Evolutionary conservation across 2,113 vertebrate species (phyloP).

Genomic region (Cebus imitator): DNA sequence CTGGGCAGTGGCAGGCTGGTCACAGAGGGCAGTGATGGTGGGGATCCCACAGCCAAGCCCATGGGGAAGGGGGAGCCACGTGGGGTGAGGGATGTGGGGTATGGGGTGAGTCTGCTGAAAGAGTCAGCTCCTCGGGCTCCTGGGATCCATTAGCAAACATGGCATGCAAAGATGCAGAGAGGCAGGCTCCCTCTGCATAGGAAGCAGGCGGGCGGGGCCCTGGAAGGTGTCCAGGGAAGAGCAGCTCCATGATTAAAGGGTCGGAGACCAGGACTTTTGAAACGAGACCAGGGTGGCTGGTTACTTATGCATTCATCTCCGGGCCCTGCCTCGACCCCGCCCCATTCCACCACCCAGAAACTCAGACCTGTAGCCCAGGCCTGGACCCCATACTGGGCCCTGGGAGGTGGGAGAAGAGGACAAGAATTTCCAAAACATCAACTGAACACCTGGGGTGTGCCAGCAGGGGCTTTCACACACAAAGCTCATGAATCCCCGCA

Average conservation of each 20-base stretch:
- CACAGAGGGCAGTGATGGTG: accelerated
- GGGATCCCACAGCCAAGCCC: neutral
- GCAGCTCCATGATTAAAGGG: slow-evolving; percentile 77
- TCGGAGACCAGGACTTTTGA: slow-evolving; percentile 66
- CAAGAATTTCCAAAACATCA: neutral
- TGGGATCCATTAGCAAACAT: slow-evolving; percentile 61
- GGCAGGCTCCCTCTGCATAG: slow-evolving; percentile 42
- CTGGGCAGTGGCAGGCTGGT: neutral
- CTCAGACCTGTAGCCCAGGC: neutral
- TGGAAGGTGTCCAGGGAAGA: slow-evolving; percentile 75
- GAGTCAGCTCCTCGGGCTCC: slow-evolving; percentile 44
- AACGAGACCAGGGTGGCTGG: slow-evolving; percentile 56
- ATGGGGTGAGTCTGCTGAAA: neutral
- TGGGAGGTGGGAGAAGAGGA: neutral
- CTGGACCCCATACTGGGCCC: neutral
- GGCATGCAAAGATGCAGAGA: slow-evolving; percentile 35
- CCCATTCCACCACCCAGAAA: slow-evolving; percentile 28
- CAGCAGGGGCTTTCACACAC: neutral
- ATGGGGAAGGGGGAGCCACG: neutral
- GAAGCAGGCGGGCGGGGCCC: slow-evolving; percentile 56
- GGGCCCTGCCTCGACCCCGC: slow-evolving; percentile 20
- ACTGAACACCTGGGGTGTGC: neutral
- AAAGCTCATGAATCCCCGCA: neutral
- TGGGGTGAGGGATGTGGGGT: neutral
- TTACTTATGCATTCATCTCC: slow-evolving; percentile 67